Percentiles rank a stretch among this genome's conserved stretches.
These are phyloP conservation scores for Piaya cayana DNA, from an alignment of 2,113 vertebrate genomes.

Conservation along the genomic window DNA sequence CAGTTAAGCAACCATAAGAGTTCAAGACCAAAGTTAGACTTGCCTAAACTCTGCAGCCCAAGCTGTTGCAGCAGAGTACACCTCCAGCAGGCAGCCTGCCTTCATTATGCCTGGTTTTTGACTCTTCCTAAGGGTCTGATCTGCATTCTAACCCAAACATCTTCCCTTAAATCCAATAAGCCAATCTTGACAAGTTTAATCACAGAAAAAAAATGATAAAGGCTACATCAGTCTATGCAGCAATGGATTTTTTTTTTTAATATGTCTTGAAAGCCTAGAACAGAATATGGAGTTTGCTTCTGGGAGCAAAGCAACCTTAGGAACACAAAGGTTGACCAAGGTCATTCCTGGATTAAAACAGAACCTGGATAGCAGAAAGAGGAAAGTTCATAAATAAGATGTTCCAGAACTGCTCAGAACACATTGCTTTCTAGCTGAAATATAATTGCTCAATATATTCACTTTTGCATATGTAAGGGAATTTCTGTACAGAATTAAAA, in stretches of 20 bases:
- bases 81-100: not conserved
- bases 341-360: not conserved
- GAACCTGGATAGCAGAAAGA: not conserved
- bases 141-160: not conserved
- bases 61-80: not conserved
- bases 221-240: not conserved
- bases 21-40: not conserved
- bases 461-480: not conserved
- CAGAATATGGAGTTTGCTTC: not conserved
- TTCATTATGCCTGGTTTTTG: not conserved
- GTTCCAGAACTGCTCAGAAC: not conserved
- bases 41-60: not conserved
- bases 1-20: not conserved
- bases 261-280: not conserved
- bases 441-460: not conserved
- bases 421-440: not conserved
- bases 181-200: not conserved
- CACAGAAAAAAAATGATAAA: not conserved
- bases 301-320: not conserved
- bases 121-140: not conserved
- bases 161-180: not conserved
- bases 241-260: not conserved
- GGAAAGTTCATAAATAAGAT: not conserved
- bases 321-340: not conserved
- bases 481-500: not conserved